Conservation (phyloP, 2,797 vertebrate species). For the Trachurus trachurus region DNA sequence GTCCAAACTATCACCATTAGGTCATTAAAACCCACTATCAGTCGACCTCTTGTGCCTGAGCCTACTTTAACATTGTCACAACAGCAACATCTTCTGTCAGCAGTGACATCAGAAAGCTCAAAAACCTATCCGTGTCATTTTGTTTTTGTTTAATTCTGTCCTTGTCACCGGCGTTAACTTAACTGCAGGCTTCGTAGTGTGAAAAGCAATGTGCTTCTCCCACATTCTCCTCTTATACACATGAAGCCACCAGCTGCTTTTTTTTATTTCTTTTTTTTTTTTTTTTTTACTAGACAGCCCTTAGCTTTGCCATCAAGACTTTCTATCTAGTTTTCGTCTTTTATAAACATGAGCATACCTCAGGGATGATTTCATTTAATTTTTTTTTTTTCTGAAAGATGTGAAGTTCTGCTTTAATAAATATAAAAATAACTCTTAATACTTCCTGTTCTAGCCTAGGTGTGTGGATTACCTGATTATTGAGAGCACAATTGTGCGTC, state of each 20-base stretch:
- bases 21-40: no score
- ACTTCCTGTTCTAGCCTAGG: constrained; percentile 29
- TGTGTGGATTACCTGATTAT: constrained; percentile 66
- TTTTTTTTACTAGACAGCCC: constrained; percentile 39
- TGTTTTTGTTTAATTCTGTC: constrained; percentile 1
- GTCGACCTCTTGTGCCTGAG: neutral
- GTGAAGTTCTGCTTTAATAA: constrained; percentile 38
- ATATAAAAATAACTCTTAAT: constrained; percentile 40
- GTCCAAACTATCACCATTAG: no score
- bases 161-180: constrained; percentile 30
- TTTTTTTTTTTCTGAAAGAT: constrained; percentile 21
- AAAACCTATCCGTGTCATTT: neutral
- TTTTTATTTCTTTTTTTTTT: constrained; percentile 60
- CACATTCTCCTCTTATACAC: constrained; percentile 4
- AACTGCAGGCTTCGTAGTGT: constrained; percentile 29
- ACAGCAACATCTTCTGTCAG: neutral
- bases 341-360: constrained; percentile 25
- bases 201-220: constrained; percentile 31
- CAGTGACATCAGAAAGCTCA: neutral
- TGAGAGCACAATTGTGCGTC: constrained; percentile 38
- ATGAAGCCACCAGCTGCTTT: constrained; percentile 54
- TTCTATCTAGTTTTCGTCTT: constrained; percentile 21
- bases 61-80: neutral
- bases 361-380: constrained; percentile 11
- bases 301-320: constrained; percentile 32